Evolutionary conservation across 2,797 vertebrate species (phyloP).

Genomic region (Eulemur albifrons): DNA sequence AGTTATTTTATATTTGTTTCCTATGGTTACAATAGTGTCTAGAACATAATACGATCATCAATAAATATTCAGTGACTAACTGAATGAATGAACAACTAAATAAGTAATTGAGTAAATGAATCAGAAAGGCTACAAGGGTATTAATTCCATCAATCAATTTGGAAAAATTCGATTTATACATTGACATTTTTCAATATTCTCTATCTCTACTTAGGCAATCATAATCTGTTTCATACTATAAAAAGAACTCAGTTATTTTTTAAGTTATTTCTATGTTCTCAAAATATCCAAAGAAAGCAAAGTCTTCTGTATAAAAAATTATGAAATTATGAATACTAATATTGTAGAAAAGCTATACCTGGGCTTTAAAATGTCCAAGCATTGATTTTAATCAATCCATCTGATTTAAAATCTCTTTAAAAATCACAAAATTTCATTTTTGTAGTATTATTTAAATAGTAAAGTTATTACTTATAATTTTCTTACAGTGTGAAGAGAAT

Average conservation of each 20-base stretch:
- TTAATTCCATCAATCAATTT: neutral
- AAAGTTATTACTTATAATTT: constrained; percentile 25
- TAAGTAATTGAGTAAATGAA: neutral
- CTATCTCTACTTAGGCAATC: neutral
- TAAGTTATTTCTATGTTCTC: neutral
- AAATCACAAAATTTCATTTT: neutral
- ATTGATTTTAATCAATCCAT: constrained; percentile 4
- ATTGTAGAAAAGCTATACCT: neutral
- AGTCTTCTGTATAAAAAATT: neutral
- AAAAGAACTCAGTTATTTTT: neutral
- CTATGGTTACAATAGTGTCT: neutral
- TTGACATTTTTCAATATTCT: constrained; percentile 1
- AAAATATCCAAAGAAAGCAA: constrained; percentile 8
- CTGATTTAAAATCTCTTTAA: neutral
- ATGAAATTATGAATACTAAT: neutral
- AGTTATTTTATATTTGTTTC: neutral
- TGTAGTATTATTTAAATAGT: neutral
- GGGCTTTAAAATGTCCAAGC: neutral
- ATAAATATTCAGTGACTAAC: neutral
- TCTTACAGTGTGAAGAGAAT: neutral
- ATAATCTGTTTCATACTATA: neutral
- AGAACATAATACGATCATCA: neutral
- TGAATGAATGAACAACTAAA: neutral
- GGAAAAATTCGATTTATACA: neutral
- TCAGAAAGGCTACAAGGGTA: neutral